Evolutionary conservation across 1,140 invertebrate species (phyloP), one percentile per base, ranked within the genome.

Genomic region (Aplysia californica): DNA sequence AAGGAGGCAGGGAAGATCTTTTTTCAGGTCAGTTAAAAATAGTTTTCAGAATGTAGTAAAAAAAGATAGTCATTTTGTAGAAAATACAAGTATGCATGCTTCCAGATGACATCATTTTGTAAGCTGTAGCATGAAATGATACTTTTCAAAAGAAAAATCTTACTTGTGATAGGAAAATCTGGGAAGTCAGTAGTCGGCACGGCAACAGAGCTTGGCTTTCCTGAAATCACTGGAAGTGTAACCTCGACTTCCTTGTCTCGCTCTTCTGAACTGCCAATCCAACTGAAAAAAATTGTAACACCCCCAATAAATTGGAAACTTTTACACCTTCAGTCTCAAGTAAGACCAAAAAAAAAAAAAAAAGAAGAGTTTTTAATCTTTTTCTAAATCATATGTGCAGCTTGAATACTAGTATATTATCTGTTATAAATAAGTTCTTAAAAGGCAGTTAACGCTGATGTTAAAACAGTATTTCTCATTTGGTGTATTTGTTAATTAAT

Each of bases 161-260:
- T 79, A 84, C 83, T 68, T 29, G 79, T 80, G 3, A 55, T 61
- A 59, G 75, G 78, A 31, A 80, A 66, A 35, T 80, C 70, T 23
- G 78, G 69, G 15, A 38, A 68, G 20, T 69, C 70, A 5, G 65
- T 38, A 3, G 67, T 39, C 21, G 80, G 80, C 26, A 80, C 64
- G 5, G 80, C 84, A 15, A 85, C 80, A 78, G 68, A 35, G n/a
- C 78, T 82, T 29, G 81, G 80, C 56, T 78, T 61, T 18, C 64
- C 69, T 29, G 50, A 65, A 31, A 68, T 80, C 20, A 81, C 68
- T 66, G 79, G 71, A 10, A 82, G 56, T 18, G 79, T 83, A 21
- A 81, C 75, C 29, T 82, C 79, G 23, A 80, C 66, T 76, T 82
- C 80, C 26, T 71, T 41, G 23, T 75, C 44, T 38, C 76, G 70